phyloP scores from a whole-genome alignment of 2,113 vertebrate genomes.

The Anguilla japonica region DNA sequence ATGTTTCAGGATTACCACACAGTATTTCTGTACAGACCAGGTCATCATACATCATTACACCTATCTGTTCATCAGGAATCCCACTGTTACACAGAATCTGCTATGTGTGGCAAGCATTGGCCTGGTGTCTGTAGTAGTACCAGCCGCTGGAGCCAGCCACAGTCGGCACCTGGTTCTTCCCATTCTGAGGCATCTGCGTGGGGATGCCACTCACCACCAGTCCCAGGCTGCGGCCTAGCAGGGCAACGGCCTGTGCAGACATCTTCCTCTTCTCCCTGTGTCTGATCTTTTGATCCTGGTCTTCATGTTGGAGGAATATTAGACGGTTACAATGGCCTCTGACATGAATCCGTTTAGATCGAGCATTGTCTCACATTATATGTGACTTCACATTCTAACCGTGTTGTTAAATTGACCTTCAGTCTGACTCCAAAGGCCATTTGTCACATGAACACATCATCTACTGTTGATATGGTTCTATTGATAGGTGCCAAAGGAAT shows the following conservation, averaged over 20 bases:
- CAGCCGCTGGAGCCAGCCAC: constrained; percentile 90
- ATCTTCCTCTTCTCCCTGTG: constrained; percentile 52
- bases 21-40: too few relatives aligned
- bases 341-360: neutral
- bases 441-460: too few relatives aligned
- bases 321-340: neutral
- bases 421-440: neutral
- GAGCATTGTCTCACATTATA: neutral
- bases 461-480: too few relatives aligned
- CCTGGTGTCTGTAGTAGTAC: constrained; percentile 97
- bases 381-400: neutral
- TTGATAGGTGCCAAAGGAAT: too few relatives aligned
- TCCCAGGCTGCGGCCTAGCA: constrained; percentile 66
- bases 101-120: too few relatives aligned
- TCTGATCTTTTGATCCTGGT: neutral
- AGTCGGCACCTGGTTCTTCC: constrained; percentile 94
- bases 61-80: too few relatives aligned
- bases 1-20: too few relatives aligned
- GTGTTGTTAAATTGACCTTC: neutral
- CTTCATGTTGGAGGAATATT: neutral
- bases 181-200: constrained; percentile 64
- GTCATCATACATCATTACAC: too few relatives aligned
- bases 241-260: constrained; percentile 48
- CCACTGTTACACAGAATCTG: too few relatives aligned
- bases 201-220: constrained; percentile 55